A percentile compares a stretch with the other conserved stretches of the same genome.
Conservation (phyloP, 1,140 invertebrate genomes). For the Drusus annulatus region DNA sequence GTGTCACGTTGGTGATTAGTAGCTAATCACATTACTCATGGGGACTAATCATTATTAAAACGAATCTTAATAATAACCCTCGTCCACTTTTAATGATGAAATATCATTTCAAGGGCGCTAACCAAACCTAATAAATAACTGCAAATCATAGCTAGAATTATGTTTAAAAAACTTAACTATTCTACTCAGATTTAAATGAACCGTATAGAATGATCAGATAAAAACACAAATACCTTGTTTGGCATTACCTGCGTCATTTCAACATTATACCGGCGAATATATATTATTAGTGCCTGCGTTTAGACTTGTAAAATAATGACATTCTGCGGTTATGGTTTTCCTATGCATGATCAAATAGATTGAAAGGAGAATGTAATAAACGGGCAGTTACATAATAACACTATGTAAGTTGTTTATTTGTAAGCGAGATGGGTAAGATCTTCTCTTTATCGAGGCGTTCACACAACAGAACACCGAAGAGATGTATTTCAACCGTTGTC, state of each 20-base stretch:
- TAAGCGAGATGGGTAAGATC: neutral
- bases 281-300: neutral
- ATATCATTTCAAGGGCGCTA: no score
- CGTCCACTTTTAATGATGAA: no score
- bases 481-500: neutral
- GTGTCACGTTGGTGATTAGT: neutral
- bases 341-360: conserved; percentile 27
- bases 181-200: no score
- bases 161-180: no score
- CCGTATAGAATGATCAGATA: neutral
- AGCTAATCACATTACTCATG: neutral
- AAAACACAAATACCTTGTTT: neutral
- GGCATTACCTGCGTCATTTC: neutral
- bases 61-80: neutral
- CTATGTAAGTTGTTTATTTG: neutral
- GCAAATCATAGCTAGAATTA: no score
- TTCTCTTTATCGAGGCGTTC: neutral
- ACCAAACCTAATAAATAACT: no score
- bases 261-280: neutral
- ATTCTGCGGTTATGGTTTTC: conserved; percentile 19
- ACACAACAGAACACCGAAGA: neutral
- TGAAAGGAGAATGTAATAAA: conserved; percentile 4
- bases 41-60: conserved; percentile 1
- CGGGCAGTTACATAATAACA: neutral
- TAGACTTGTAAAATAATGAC: conserved; percentile 22